Conservation (phyloP, 2,888 invertebrate species). For the Yponomeuta malinellus region DNA sequence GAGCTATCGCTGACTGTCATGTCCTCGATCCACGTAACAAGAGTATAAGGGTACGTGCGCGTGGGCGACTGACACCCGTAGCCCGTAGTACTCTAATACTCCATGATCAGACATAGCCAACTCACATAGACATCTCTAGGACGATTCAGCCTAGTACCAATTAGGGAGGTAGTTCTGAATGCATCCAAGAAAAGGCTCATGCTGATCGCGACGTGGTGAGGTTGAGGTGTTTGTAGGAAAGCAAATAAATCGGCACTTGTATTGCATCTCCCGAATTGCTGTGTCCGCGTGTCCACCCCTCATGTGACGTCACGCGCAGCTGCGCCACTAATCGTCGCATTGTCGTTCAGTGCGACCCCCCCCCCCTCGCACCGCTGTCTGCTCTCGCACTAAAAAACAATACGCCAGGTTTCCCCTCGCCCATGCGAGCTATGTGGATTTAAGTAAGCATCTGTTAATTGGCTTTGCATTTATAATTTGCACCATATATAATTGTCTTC, state of each 20-base stretch:
- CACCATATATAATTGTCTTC: background rate
- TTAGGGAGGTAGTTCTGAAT: no score
- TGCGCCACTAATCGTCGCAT: background rate
- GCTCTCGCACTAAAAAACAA: background rate
- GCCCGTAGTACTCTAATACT: no score
- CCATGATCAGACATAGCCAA: no score
- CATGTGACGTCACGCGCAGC: background rate
- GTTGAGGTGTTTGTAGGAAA: no score
- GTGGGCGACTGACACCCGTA: no score
- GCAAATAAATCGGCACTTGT: no score
- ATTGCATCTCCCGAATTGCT: background rate
- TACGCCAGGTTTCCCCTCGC: background rate
- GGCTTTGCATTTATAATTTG: constrained; percentile 22
- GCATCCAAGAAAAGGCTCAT: no score
- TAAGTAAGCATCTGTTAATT: constrained; percentile 31
- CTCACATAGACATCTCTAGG: no score
- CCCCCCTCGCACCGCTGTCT: constrained; percentile 13
- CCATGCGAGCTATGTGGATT: constrained; percentile 32
- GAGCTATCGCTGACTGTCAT: background rate
- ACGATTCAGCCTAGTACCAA: no score
- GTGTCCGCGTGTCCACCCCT: background rate
- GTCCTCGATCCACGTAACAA: background rate
- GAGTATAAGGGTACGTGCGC: background rate
- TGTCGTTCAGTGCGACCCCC: constrained; percentile 18
- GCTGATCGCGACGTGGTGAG: no score